A percentile compares a stretch with the other conserved stretches of the same genome.
Evolutionary conservation across 2,797 vertebrate species (phyloP).

Genomic region (Falco naumanni): DNA sequence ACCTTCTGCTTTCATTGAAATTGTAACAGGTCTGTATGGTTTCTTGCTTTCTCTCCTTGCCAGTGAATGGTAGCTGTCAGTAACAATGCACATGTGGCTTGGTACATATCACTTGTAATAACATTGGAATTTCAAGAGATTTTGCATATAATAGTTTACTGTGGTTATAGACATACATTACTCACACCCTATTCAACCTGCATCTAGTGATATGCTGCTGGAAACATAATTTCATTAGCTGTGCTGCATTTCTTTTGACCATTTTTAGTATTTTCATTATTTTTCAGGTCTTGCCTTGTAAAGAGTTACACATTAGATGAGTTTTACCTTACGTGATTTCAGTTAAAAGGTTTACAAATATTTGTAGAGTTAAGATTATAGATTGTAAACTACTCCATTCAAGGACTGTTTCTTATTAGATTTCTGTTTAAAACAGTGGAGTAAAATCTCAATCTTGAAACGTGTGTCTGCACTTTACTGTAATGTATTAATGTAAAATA

Average conservation of each 20-base stretch:
- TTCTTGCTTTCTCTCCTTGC: neutral
- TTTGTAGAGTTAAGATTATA: neutral
- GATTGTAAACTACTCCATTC: neutral
- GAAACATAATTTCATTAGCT: neutral
- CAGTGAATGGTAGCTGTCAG: neutral
- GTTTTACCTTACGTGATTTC: neutral
- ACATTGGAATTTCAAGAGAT: neutral
- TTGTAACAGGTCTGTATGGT: constrained; percentile 78
- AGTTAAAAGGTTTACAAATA: neutral
- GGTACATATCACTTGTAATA: neutral
- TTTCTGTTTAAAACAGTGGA: neutral
- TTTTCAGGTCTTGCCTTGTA: neutral
- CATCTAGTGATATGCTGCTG: neutral
- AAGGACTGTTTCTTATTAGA: neutral
- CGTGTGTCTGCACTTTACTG: neutral
- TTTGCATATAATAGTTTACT: neutral
- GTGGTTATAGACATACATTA: neutral
- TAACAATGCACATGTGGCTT: neutral
- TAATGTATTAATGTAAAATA: neutral
- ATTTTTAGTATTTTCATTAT: neutral
- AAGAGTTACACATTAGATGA: neutral
- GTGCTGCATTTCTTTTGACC: neutral
- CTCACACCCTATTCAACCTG: neutral
- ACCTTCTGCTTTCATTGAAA: constrained; percentile 66
- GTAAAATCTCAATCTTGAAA: neutral